Evolutionary conservation across 2,797 vertebrate genomes (phyloP), one percentile per base, ranked within the genome.

Genomic region (Manis javanica): DNA sequence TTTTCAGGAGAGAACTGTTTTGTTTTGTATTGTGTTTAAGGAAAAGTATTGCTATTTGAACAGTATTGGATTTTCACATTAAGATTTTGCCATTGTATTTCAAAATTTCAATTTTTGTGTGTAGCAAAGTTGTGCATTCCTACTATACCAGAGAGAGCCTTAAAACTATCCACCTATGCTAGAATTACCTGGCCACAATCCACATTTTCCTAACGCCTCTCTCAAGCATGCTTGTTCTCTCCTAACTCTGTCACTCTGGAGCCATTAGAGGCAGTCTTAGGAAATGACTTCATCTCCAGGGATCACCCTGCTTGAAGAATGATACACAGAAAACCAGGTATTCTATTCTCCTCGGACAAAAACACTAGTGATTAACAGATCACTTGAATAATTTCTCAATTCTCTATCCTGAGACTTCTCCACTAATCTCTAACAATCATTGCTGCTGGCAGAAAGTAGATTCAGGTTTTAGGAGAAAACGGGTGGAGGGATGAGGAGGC

Each of bases 71-170:
- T 96, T 92, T 96, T 96, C 51, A 81, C 37, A 39, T 85, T 72
- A 84, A 23, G 66, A 11, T 94, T 95, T 96, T 87, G 23, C 46
- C 16, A 39, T 79, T 93, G 8, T 95, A 92, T 95, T 94, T 92
- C 77, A 83, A 92, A 93, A 59, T 97, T 91, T 93, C 57, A n/a
- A n/a, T 83, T 93, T 97, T 91, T 77, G 69, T n/a, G 4, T 69
- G 29, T 79, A 94, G 59, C 66, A 53, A 93, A 96, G 39, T 91
- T 79, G 46, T 95, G 46, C 71, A 85, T 93, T 94, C 42, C 26
- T 90, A 37, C 63, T 64, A 23, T 82, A 64, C 93, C 72, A 34
- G 71, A 81, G 57, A 94, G 91, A 94, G 68, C 51, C 39, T 91
- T 96, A 83, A 94, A 94, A 74, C 46, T 53, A 29, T 78, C 71